Base-by-base conservation (phyloP, 1,140 invertebrate genomes). In the Spodoptera frugiperda region DNA sequence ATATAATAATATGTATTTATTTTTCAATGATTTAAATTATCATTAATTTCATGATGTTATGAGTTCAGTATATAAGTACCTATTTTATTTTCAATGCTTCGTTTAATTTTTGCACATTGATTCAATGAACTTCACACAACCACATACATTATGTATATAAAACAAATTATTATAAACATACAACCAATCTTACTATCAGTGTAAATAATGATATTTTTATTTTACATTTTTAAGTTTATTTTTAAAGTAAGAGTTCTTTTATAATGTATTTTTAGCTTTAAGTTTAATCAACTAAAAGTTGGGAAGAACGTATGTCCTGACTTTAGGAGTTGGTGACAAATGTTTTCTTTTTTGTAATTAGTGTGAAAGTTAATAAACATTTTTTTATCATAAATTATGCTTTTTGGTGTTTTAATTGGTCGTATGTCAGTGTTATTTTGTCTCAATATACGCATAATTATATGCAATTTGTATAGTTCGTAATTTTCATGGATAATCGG, bases 211-310 rank as follows among this genome's bases (percentile, higher is more conserved):
- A 48, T 65, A 49, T 65, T 65, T 65, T 65, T 65, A 65, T 65
- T 65, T 65, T 48, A 48, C 3, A 21, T 21, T 65, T 65, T 65
- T 65, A 65, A 48, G 61, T 65, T 65, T 65, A 48, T 48, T 65
- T 15, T 17, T 39, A 65, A 65, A 21, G 17, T 65, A 65, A 65
- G 61, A 65, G 17, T 21, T 65, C 61, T 48, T 63, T 63, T 17
- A 63, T 63, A 63, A 46, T 65, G 39, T 65, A 65, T 68, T 68
- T 51, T 68, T 68, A 68, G 46, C 46, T 68, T 68, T 68, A 68
- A 68, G 65, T 68, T 49, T 30, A 15, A 30, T 30, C 48, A 68
- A 53, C 46, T 68, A 68, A 49, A 51, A 68, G 46, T 68, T 68
- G 48, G 65, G 65, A 30, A 53, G 25, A 53, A 68, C 8, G 21